Conservation (phyloP, 2,113 vertebrate species). For the Muscicapa adusta region DNA sequence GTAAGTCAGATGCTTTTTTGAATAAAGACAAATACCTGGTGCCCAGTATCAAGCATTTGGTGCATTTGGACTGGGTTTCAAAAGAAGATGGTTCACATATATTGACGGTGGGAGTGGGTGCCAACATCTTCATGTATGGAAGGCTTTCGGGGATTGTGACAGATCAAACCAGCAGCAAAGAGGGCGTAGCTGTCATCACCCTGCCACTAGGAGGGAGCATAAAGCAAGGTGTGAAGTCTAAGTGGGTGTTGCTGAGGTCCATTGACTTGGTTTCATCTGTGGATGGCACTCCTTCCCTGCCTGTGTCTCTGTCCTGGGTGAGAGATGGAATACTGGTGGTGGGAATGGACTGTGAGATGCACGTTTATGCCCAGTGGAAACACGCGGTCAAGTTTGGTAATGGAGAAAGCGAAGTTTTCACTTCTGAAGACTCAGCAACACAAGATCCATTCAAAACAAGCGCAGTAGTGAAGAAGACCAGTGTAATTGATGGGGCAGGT, state of each 20-base stretch:
- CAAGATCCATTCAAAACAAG: constrained; percentile 73
- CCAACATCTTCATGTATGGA: constrained; percentile 97
- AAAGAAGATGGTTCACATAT: constrained; percentile 99
- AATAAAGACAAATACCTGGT: constrained; percentile 81
- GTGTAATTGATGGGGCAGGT: constrained; percentile 82
- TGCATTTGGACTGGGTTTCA: constrained; percentile 98
- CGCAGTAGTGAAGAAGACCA: constrained; percentile 77
- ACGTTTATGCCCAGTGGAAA: constrained; percentile 97
- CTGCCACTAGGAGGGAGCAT: constrained; percentile 97
- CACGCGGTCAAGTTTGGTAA: constrained; percentile 84
- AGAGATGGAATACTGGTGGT: constrained; percentile 96
- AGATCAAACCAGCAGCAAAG: constrained; percentile 89
- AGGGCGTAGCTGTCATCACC: constrained; percentile 92
- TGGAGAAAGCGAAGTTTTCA: constrained; percentile 73
- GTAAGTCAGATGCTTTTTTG: constrained; percentile 89
- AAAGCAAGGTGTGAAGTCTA: constrained; percentile 94
- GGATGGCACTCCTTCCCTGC: constrained; percentile 93
- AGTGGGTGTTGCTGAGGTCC: constrained; percentile 91
- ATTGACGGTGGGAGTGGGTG: constrained; percentile 94
- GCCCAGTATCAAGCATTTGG: constrained; percentile 95
- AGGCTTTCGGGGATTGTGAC: constrained; percentile 93
- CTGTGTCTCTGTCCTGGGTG: constrained; percentile 96
- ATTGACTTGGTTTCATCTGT: constrained; percentile 93
- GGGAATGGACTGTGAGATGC: constrained; percentile 99
- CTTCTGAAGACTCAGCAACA: constrained; percentile 68